These are phyloP conservation scores for Holothuria scabra DNA, from an alignment of 53 echinoderm and acorn worm species.

Conservation along the genomic window DNA sequence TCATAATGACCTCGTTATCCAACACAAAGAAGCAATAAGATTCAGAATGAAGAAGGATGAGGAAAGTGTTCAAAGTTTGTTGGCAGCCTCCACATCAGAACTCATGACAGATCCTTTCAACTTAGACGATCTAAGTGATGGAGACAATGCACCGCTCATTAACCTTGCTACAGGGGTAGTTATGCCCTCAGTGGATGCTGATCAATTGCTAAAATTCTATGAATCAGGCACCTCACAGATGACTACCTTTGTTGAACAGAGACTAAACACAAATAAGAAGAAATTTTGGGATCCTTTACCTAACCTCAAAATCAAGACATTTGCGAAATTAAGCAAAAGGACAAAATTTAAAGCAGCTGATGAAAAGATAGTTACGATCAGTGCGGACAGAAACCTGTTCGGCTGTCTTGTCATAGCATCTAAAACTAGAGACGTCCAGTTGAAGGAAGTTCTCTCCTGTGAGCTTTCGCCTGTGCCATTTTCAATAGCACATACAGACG, in stretches of 20 bases:
- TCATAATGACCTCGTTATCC: too few species aligned
- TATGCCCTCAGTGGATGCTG: neutral
- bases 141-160: neutral
- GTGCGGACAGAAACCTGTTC: constrained; percentile 12
- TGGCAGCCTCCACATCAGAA: neutral
- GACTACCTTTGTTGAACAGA: constrained; percentile 8
- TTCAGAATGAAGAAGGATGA: neutral
- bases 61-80: neutral
- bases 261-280: constrained; percentile 17
- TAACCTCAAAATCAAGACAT: constrained; percentile 10
- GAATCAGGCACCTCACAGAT: neutral
- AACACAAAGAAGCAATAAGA: neutral
- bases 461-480: neutral
- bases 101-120: too few species aligned
- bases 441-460: constrained; percentile 1
- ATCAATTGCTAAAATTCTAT: neutral
- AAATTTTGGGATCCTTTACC: constrained; percentile 16
- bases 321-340: neutral
- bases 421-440: neutral
- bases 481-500: constrained; percentile 2
- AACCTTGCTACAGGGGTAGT: neutral
- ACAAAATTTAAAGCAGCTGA: neutral
- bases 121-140: neutral
- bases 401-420: constrained; percentile 2
- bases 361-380: neutral